Percentiles rank a stretch among this genome's conserved stretches.
Conservation (phyloP, 2,888 invertebrate genomes). For the Cloeon dipterum region DNA sequence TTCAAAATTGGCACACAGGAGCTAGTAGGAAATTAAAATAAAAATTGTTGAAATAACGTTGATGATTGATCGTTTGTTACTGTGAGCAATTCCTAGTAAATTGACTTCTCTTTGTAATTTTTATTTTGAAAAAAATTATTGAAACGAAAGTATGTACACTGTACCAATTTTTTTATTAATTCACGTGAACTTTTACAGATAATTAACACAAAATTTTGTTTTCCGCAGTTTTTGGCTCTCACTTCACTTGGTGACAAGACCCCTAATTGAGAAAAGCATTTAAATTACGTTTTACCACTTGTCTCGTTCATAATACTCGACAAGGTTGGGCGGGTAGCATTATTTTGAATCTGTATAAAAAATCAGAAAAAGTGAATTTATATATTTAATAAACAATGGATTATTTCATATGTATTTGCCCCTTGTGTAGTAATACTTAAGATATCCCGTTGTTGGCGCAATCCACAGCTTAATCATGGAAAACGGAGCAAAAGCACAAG, state of each 20-base stretch:
- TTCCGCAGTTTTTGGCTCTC: neutral
- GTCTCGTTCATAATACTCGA: conserved; percentile 2
- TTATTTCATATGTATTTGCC: too few species aligned
- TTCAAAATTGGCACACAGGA: too few species aligned
- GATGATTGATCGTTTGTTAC: too few species aligned
- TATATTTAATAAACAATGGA: too few species aligned
- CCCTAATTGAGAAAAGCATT: neutral
- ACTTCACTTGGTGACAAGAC: conserved; percentile 1
- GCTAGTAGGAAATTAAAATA: too few species aligned
- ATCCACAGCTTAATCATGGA: neutral
- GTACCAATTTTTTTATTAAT: neutral
- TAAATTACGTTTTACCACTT: neutral
- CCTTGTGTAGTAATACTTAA: neutral
- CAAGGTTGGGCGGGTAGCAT: neutral
- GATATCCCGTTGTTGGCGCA: neutral
- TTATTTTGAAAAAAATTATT: too few species aligned
- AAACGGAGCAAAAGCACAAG: neutral
- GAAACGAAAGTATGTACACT: too few species aligned
- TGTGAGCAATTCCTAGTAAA: too few species aligned
- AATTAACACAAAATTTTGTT: conserved; percentile 1
- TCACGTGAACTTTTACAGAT: conserved; percentile 1
- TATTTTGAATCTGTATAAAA: too few species aligned
- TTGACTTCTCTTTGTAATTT: too few species aligned
- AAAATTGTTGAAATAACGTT: too few species aligned
- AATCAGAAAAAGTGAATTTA: too few species aligned